phyloP scores from a whole-genome alignment of 2,113 vertebrate genomes.

The Chrysochloris asiatica region DNA sequence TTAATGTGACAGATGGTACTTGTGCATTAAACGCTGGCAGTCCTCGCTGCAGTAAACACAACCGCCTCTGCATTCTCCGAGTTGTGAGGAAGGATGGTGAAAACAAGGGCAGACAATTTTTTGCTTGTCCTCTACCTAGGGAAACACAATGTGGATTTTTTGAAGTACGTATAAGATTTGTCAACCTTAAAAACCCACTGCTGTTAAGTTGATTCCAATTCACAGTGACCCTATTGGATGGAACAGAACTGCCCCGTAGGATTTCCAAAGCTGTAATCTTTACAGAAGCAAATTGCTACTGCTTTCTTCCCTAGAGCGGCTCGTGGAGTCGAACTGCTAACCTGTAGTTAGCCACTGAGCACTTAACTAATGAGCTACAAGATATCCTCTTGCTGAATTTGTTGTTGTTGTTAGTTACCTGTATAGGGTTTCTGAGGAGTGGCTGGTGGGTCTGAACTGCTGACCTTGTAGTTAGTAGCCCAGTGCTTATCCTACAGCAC shows the following conservation, averaged over 20 bases:
- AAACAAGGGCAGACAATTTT: constrained; percentile 94
- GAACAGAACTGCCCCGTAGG: background rate
- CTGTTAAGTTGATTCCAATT: background rate
- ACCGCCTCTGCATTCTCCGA: constrained; percentile 84
- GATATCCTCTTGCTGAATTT: background rate
- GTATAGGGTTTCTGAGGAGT: no score
- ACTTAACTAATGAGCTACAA: background rate
- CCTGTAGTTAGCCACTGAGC: background rate
- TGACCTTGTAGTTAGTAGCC: no score
- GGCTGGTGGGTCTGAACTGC: no score
- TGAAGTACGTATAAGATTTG: constrained; percentile 85
- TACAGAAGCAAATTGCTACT: background rate
- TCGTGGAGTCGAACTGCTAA: background rate
- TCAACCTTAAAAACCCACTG: background rate
- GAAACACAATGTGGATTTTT: constrained; percentile 91
- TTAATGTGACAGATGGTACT: constrained; percentile 41
- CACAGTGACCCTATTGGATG: background rate
- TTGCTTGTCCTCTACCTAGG: constrained; percentile 89
- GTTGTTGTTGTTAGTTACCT: no score
- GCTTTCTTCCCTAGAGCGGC: background rate
- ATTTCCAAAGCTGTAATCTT: background rate
- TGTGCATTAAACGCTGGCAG: background rate
- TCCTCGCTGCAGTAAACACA: constrained; percentile 89
- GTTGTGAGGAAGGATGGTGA: constrained; percentile 92
- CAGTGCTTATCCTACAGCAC: no score